phyloP scores from a whole-genome alignment of 2,113 vertebrate species.

The Plecturocebus donacophilus region DNA sequence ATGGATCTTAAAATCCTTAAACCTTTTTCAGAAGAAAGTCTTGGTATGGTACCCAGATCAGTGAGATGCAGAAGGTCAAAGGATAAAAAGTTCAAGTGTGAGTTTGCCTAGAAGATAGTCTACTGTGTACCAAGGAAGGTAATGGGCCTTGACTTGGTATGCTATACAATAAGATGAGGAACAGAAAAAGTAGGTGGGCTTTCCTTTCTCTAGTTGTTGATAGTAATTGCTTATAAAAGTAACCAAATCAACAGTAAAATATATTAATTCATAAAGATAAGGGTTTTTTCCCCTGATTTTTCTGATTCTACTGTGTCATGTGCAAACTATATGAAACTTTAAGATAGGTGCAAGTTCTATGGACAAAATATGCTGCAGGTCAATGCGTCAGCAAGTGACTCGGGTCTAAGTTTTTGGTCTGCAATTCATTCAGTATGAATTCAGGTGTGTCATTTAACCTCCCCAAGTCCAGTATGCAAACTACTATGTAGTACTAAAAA shows the following conservation, averaged over 20 bases:
- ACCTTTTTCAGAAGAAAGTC: not conserved
- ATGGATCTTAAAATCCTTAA: not conserved
- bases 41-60: not conserved
- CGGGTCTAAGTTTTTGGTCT: not conserved
- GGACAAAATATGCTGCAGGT: not conserved
- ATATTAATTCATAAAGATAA: not conserved
- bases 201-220: not conserved
- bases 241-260: not conserved
- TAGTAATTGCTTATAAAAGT: not conserved
- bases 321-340: not conserved
- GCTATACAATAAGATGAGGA: not conserved
- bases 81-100: not conserved
- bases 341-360: not conserved
- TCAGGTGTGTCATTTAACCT: not conserved
- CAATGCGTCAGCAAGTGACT: not conserved
- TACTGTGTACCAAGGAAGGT: not conserved
- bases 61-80: not conserved
- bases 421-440: not conserved
- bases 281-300: fast-evolving
- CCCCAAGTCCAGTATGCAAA: not conserved
- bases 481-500: not conserved
- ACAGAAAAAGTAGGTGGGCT: fast-evolving
- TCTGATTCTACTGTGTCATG: not conserved
- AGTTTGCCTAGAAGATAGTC: not conserved
- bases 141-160: too few relatives aligned